Evolutionary conservation across 2,888 invertebrate genomes (phyloP).

Genomic region (Rugalucina vietnamica): DNA sequence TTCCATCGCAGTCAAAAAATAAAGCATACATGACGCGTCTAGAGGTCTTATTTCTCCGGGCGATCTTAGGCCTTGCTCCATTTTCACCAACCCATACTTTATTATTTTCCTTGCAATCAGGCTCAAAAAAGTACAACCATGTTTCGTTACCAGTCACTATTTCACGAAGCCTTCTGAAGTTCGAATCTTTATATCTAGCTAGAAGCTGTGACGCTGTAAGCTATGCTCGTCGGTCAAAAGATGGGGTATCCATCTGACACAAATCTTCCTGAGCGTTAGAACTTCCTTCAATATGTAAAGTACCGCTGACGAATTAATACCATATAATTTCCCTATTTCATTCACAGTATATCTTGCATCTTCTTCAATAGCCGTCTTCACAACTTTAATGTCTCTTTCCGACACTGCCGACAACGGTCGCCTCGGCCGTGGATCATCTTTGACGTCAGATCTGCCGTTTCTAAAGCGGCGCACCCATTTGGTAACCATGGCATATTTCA

Average conservation of each 20-base stretch:
- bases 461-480: not conserved
- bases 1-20: not conserved
- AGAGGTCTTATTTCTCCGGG: not conserved
- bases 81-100: conserved; percentile 7
- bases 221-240: not conserved
- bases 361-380: not conserved
- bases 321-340: not conserved
- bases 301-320: not conserved
- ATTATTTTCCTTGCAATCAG: conserved; percentile 14
- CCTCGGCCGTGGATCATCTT: not conserved
- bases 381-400: not conserved
- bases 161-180: not conserved
- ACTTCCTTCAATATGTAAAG: not conserved
- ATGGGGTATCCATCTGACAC: not conserved
- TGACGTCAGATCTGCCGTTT: not conserved
- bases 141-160: conserved; percentile 11
- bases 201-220: not conserved
- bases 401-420: not conserved
- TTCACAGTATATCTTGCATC: not conserved
- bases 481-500: not conserved
- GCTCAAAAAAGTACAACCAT: conserved; percentile 13
- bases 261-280: not conserved
- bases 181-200: not conserved
- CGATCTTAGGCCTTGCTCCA: not conserved
- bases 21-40: not conserved